Conservation (phyloP, 2,797 vertebrate genomes). For the Brotula barbata region DNA sequence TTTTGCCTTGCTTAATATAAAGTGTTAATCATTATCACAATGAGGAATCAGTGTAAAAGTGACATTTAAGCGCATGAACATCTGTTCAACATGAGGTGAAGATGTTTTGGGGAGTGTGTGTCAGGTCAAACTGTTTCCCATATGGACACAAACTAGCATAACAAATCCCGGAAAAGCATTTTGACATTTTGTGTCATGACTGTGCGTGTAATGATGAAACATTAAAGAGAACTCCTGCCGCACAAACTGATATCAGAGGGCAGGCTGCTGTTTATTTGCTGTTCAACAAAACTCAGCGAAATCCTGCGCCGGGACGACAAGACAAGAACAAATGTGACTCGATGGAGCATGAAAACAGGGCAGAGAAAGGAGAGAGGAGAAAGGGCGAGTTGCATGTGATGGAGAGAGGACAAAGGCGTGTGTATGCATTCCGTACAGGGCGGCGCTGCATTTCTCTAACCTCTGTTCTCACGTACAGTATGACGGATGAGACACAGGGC, state of each 20-base stretch:
- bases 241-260: constrained; percentile 41
- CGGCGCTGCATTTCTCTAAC: constrained; percentile 40
- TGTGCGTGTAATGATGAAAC: constrained; percentile 50
- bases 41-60: constrained; percentile 16
- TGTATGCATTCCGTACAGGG: constrained; percentile 43
- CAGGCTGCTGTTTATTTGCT: constrained; percentile 38
- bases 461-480: constrained; percentile 17
- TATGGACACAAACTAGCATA: constrained; percentile 16
- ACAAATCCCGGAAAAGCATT: constrained; percentile 21
- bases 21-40: constrained; percentile 5
- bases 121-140: constrained; percentile 11
- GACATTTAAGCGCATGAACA: constrained; percentile 23
- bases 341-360: constrained; percentile 30
- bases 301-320: constrained; percentile 26
- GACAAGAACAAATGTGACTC: constrained; percentile 37
- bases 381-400: constrained; percentile 11
- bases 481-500: constrained; percentile 39
- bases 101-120: constrained; percentile 11
- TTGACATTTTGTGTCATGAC: constrained; percentile 24
- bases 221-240: constrained; percentile 25
- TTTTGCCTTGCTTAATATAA: too few species aligned
- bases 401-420: constrained; percentile 3
- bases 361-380: constrained; percentile 9
- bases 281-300: constrained; percentile 31
- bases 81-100: constrained; percentile 24